Conservation (phyloP, 1,140 invertebrate species). For the Melanaphis sacchari region DNA sequence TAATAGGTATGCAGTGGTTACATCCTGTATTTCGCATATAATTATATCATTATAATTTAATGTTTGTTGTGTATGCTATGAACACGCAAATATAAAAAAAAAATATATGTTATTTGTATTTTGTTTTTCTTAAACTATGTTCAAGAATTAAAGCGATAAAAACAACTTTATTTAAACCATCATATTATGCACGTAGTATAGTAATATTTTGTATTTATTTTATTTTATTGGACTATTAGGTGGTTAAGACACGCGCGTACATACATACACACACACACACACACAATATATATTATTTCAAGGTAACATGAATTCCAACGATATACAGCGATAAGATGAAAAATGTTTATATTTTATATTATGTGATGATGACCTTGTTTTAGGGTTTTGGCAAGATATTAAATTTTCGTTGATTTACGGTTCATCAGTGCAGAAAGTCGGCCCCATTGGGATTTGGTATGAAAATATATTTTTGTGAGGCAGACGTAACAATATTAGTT, state of each 20-base stretch:
- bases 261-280: neutral
- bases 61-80: neutral
- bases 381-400: neutral
- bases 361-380: neutral
- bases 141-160: neutral
- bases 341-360: neutral
- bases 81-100: neutral
- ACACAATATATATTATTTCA: neutral
- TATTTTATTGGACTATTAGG: neutral
- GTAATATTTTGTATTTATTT: neutral
- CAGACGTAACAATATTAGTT: neutral
- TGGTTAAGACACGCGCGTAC: neutral
- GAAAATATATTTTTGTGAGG: neutral
- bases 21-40: neutral
- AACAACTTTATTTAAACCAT: neutral
- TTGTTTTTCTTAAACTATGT: neutral
- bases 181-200: neutral
- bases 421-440: neutral
- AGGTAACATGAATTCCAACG: neutral
- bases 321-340: neutral
- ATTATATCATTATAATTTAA: neutral
- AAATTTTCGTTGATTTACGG: slow-evolving; percentile 30
- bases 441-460: neutral
- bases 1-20: neutral
- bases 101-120: slow-evolving; percentile 1